Evolutionary conservation across 2,888 invertebrate species (phyloP), one percentile per base, ranked within the genome.

Genomic region (Pandemis corylana): DNA sequence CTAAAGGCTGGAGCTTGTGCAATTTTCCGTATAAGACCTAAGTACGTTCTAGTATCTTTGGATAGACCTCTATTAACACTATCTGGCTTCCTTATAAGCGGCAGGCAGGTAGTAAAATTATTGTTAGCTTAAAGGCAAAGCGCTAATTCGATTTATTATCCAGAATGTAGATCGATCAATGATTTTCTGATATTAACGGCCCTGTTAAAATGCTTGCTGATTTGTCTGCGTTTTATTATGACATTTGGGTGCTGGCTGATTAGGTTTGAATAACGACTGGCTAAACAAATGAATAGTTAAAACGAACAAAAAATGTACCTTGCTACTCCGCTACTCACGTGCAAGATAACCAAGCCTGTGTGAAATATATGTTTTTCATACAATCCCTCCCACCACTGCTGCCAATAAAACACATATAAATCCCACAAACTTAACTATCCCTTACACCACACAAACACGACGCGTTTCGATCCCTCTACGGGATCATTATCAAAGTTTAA

Each of bases 71-170:
- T 81, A 84, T 85, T 84, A 84, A 78, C 78, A 79, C 80, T 85
- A 84, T 83, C 82, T 80, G 76, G 78, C 79, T 83, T 79, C 86
- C 86, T 82, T 86, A 83, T 83, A 85, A 80, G 85, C 72, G 70
- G 70, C 49, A 56, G 49, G 59, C 63, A 4, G 65, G 71, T 74
- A 79, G 77, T 76, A 75, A 80, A 81, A 82, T 82, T 79, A 81
- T 78, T 80, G 77, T 79, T 71, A 79, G 67, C 78, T 76, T 53
- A 76, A 59, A 72, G 68, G 41, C 62, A 28, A 68, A 78, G 79
- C 79, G 80, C 80, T 86, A 83, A 85, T 83, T 82, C 78, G 79
- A 84, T 87, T 84, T 84, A 86, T 81, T 78, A 76, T 75, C 73
- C 67, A 44, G 78, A 81, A 83, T 83, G 80, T 81, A 75, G 83